Conservation (phyloP, 2,888 invertebrate genomes). For the Drosophila neutralis region DNA sequence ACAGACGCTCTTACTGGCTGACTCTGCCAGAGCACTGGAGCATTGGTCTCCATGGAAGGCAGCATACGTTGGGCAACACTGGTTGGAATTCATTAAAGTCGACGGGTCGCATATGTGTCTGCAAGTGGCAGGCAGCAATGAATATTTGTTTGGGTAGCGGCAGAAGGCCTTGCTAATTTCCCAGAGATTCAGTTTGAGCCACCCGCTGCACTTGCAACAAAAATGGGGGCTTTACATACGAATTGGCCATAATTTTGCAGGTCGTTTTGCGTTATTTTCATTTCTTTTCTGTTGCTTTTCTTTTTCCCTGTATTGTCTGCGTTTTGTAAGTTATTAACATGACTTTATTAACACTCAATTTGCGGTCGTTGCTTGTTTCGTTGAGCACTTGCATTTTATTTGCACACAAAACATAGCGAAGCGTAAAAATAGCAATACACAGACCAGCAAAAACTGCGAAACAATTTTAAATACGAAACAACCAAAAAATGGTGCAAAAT, state of each 20-base stretch:
- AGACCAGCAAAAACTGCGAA: conserved; percentile 24
- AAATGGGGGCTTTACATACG: conserved; percentile 1
- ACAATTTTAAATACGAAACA: conserved; percentile 59
- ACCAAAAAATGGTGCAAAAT: conserved; percentile 50
- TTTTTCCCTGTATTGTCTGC: conserved; percentile 23
- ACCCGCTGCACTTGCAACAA: conserved; percentile 3
- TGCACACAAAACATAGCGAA: conserved; percentile 66
- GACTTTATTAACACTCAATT: conserved; percentile 81
- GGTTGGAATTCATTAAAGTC: conserved; percentile 53
- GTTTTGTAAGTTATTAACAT: conserved; percentile 75
- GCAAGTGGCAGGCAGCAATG: conserved; percentile 53
- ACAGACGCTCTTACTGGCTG: conserved; percentile 35
- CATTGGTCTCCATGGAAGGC: conserved; percentile 12
- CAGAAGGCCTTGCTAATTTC: conserved; percentile 46
- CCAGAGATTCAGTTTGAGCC: conserved; percentile 20
- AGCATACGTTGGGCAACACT: conserved; percentile 30
- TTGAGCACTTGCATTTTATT: conserved; percentile 67
- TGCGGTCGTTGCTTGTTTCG: conserved; percentile 64
- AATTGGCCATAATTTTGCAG: conserved; percentile 9
- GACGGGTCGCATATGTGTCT: conserved; percentile 55
- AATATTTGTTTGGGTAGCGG: conserved; percentile 33
- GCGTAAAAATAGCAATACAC: conserved; percentile 49
- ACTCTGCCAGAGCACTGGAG: not conserved
- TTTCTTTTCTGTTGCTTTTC: not conserved
- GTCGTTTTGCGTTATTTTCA: conserved; percentile 18